A percentile compares a stretch with the other conserved stretches of the same genome.
Evolutionary conservation across 2,888 invertebrate genomes (phyloP).

Genomic region (Idaea biselata): DNA sequence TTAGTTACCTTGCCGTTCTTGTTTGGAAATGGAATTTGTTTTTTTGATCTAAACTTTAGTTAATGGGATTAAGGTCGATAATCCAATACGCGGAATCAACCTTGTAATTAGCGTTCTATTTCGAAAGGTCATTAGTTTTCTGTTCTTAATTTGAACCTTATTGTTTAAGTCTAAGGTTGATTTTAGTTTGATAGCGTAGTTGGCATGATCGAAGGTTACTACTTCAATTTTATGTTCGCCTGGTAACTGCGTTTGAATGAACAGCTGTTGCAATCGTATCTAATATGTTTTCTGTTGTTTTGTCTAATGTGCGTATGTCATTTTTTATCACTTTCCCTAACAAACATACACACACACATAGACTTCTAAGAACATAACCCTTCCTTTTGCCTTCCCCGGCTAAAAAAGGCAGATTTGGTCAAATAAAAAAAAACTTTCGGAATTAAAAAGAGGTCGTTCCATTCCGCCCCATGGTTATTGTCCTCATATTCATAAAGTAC

Average conservation of each 20-base stretch:
- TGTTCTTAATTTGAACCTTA: neutral
- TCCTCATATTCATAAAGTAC: too few species aligned
- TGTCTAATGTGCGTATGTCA: neutral
- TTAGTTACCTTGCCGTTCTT: neutral
- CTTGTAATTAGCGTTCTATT: conserved; percentile 2
- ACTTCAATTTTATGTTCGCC: conserved; percentile 27
- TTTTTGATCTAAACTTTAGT: neutral
- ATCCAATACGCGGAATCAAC: neutral
- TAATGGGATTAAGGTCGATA: neutral
- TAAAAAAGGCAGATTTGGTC: too few species aligned
- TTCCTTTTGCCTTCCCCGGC: too few species aligned
- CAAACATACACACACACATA: too few species aligned
- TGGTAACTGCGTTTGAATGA: conserved; percentile 26
- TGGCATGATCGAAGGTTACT: conserved; percentile 17
- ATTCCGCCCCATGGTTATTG: too few species aligned
- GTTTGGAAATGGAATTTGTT: neutral
- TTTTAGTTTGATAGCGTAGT: conserved; percentile 6
- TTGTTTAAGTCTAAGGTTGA: conserved; percentile 10
- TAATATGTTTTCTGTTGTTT: neutral
- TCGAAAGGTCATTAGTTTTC: neutral
- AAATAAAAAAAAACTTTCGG: too few species aligned
- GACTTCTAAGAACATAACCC: too few species aligned
- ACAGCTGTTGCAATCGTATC: neutral
- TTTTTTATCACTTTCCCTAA: too few species aligned
- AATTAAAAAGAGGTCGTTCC: too few species aligned